Conservation (phyloP, 1,140 invertebrate species). For the Probaryconus sp. region DNA sequence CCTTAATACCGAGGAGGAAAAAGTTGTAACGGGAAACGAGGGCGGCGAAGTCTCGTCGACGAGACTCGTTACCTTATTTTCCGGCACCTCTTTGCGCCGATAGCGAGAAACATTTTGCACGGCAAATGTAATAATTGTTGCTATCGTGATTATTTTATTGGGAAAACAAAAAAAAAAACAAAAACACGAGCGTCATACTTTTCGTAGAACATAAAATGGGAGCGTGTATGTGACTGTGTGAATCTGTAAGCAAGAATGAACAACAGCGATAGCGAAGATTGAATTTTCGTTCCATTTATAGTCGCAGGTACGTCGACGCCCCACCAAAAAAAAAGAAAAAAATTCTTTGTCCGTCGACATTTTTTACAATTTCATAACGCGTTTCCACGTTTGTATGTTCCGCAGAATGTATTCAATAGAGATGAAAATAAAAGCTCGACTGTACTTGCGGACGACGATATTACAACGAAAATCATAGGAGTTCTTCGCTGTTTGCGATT, state of each 20-base stretch:
- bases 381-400: slow-evolving; percentile 77
- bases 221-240: slow-evolving; percentile 54
- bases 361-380: slow-evolving; percentile 37
- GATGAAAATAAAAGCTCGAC: slow-evolving; percentile 51
- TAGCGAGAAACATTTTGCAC: slow-evolving; percentile 20
- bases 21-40: too few species aligned
- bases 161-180: too few species aligned
- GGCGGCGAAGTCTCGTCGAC: slow-evolving; percentile 42
- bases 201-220: slow-evolving; percentile 37
- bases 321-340: slow-evolving; percentile 25
- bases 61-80: slow-evolving; percentile 2
- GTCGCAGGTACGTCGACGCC: slow-evolving; percentile 32
- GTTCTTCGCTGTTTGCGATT: slow-evolving; percentile 65
- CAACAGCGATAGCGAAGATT: slow-evolving; percentile 55
- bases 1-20: neutral
- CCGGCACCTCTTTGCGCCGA: neutral
- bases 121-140: slow-evolving; percentile 11
- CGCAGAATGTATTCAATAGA: slow-evolving; percentile 73
- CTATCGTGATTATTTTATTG: slow-evolving; percentile 34
- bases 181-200: slow-evolving; percentile 26
- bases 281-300: slow-evolving; percentile 31
- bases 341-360: slow-evolving; percentile 22
- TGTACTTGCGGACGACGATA: slow-evolving; percentile 64
- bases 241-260: slow-evolving; percentile 52
- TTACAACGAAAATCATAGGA: slow-evolving; percentile 71